Evolutionary conservation across 1,140 invertebrate genomes (phyloP).

Genomic region (Aricia agestis): DNA sequence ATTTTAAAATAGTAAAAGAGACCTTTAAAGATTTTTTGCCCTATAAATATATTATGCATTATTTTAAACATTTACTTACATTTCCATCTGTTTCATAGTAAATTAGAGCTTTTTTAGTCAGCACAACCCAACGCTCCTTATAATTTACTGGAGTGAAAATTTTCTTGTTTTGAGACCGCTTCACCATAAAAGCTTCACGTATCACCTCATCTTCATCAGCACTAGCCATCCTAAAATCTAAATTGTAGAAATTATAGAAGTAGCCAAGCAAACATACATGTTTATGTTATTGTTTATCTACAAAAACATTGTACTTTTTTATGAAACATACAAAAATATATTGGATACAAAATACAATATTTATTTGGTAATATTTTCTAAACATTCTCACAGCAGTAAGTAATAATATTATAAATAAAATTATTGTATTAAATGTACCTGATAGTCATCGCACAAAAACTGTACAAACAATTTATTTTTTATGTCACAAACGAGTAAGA

Average conservation of each 20-base stretch:
- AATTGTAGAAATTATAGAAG: constrained; percentile 16
- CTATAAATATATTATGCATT: too few species aligned
- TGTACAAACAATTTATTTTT: neutral
- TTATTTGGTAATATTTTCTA: too few species aligned
- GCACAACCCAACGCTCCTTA: constrained; percentile 89
- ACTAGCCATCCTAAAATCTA: constrained; percentile 57
- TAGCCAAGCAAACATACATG: too few species aligned
- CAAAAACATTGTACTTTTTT: too few species aligned
- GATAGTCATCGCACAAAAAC: neutral
- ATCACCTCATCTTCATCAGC: constrained; percentile 75
- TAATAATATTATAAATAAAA: neutral
- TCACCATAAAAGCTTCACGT: constrained; percentile 86
- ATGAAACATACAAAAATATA: too few species aligned
- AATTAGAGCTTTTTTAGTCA: constrained; percentile 83
- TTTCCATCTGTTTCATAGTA: constrained; percentile 89
- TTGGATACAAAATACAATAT: too few species aligned
- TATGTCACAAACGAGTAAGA: neutral
- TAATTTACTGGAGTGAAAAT: constrained; percentile 90
- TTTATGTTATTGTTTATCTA: too few species aligned
- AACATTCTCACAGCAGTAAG: too few species aligned
- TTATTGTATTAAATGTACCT: neutral
- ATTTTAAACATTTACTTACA: constrained; percentile 71
- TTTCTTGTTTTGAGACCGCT: constrained; percentile 91
- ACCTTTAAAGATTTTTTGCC: too few species aligned
- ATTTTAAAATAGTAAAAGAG: too few species aligned